Percentiles rank a stretch among this genome's conserved stretches.
These are phyloP conservation scores for Alectoris magna DNA, from an alignment of 2,797 vertebrate species.

Conservation along the genomic window DNA sequence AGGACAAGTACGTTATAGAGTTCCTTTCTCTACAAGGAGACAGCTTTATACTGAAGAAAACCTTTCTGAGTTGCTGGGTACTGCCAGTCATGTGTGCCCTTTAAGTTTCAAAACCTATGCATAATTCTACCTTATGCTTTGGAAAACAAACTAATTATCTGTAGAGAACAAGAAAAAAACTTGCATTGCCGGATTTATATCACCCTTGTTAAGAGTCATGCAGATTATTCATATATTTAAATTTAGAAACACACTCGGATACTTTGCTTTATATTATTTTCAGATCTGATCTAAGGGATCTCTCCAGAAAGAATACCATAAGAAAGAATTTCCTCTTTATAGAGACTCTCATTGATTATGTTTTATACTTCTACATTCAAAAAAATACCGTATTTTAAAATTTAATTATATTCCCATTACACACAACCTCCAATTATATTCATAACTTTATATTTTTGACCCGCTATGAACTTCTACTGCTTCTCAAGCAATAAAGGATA, in stretches of 20 bases:
- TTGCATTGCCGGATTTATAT: background rate
- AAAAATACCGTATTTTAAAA: background rate
- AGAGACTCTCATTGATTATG: background rate
- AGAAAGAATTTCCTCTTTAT: background rate
- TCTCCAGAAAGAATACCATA: background rate
- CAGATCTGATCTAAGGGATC: background rate
- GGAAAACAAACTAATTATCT: constrained; percentile 20
- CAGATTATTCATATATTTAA: constrained; percentile 11
- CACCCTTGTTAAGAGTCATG: background rate
- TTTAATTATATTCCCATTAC: background rate
- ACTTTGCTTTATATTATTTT: background rate
- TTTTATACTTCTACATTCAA: background rate
- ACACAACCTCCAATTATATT: background rate
- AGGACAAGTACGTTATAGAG: background rate
- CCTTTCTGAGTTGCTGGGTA: background rate
- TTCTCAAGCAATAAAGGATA: background rate
- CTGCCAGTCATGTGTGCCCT: background rate
- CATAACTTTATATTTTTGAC: background rate
- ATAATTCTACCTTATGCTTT: background rate
- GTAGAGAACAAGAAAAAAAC: background rate
- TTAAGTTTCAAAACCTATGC: background rate
- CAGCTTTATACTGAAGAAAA: background rate
- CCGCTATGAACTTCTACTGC: background rate
- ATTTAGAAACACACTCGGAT: background rate
- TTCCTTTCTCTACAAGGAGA: background rate